Percentiles rank a stretch among this genome's conserved stretches.
phyloP scores from a whole-genome alignment of 2,113 vertebrate species.

The Rhegmatorhina hoffmannsi region DNA sequence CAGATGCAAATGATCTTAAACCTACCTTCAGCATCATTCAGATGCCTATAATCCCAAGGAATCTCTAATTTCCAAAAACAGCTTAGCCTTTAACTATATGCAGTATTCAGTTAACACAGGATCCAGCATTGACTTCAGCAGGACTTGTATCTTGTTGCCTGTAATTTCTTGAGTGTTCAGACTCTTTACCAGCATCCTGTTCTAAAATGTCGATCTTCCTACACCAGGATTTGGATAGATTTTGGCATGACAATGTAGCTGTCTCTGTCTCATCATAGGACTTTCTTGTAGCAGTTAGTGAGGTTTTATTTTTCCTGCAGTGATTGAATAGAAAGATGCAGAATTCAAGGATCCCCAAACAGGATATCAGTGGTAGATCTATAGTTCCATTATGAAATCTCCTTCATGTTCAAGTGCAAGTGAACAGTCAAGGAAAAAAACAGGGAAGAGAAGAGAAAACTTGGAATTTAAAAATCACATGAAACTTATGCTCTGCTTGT shows the following conservation, averaged over 20 bases:
- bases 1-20: background rate
- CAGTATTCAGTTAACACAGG: background rate
- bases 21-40: background rate
- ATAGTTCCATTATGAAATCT: background rate
- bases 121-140: background rate
- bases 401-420: background rate
- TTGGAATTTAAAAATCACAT: background rate
- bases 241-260: background rate
- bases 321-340: background rate
- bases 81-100: background rate
- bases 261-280: background rate
- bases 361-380: background rate
- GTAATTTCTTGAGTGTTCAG: background rate
- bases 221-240: background rate
- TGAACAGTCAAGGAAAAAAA: background rate
- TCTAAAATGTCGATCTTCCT: background rate
- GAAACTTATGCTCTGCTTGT: background rate
- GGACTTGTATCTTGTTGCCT: background rate
- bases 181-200: fast-evolving
- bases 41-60: background rate
- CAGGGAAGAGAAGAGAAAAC: background rate
- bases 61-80: background rate
- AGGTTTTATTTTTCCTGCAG: background rate
- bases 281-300: background rate
- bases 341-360: background rate